A percentile compares a stretch with the other conserved stretches of the same genome.
Conservation (phyloP, 2,797 vertebrate genomes). For the Yasuhikotakia modesta region DNA sequence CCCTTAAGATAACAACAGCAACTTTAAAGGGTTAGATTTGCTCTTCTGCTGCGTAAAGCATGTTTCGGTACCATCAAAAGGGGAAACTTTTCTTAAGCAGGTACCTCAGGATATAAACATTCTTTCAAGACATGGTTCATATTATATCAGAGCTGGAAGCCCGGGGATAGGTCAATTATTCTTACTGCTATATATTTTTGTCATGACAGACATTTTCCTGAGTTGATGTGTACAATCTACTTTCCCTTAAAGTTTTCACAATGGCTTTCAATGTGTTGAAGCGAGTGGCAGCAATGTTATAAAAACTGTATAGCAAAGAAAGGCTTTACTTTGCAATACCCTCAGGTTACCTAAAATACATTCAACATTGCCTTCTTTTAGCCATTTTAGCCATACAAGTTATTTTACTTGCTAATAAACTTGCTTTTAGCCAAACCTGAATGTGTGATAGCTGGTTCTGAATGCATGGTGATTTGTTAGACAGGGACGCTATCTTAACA, state of each 20-base stretch:
- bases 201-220: background rate
- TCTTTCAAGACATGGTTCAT: conserved; percentile 6
- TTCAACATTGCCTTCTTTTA: background rate
- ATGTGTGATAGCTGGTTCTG: background rate
- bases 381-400: background rate
- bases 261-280: background rate
- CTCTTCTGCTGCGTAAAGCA: conserved; percentile 52
- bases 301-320: background rate
- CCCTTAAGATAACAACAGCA: conserved; percentile 51
- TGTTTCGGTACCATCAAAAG: conserved; percentile 36
- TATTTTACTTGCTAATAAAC: background rate
- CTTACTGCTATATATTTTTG: background rate
- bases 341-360: background rate
- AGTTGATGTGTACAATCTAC: background rate
- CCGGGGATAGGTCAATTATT: conserved; percentile 9
- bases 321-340: background rate
- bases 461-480: conserved; percentile 12
- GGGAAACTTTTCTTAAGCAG: conserved; percentile 24
- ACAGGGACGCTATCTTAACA: conserved; percentile 22
- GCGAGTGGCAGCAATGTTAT: background rate
- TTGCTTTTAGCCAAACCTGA: background rate
- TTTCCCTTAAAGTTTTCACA: background rate
- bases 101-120: background rate
- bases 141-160: background rate
- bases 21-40: conserved; percentile 47